phyloP scores from a whole-genome alignment of 2,888 invertebrate species.

The Erpobdella octoculata region DNA sequence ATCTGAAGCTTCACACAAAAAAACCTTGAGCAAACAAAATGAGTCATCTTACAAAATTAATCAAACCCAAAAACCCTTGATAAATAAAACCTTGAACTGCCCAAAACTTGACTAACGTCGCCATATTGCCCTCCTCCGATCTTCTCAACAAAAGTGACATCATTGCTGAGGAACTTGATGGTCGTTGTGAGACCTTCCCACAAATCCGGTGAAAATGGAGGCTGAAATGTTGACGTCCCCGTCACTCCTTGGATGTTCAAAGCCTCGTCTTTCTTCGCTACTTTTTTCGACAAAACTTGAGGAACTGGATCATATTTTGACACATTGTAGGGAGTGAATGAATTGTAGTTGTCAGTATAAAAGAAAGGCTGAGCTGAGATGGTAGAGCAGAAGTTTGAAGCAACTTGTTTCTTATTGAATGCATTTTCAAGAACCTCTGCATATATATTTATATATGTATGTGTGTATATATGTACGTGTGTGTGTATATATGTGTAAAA shows the following conservation, averaged over 20 bases:
- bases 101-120: conserved; percentile 21
- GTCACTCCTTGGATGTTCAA: conserved; percentile 12
- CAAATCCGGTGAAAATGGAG: background rate
- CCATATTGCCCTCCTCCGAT: conserved; percentile 23
- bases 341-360: conserved; percentile 8
- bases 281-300: conserved; percentile 1
- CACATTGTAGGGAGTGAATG: background rate
- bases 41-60: background rate
- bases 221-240: background rate
- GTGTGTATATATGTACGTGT: too few species aligned
- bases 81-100: background rate
- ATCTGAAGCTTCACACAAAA: conserved; percentile 10
- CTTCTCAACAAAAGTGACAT: conserved; percentile 21
- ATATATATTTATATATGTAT: too few species aligned
- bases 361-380: background rate
- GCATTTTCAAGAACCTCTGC: background rate
- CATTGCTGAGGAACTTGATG: conserved; percentile 6
- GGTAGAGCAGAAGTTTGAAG: background rate
- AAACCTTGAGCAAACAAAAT: background rate
- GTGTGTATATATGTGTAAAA: too few species aligned
- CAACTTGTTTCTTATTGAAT: background rate
- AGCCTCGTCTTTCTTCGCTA: background rate
- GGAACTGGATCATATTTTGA: conserved; percentile 2
- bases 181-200: conserved; percentile 4
- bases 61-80: background rate